phyloP scores from a whole-genome alignment of 2,888 invertebrate species.

The Hedychridium roseum region DNA sequence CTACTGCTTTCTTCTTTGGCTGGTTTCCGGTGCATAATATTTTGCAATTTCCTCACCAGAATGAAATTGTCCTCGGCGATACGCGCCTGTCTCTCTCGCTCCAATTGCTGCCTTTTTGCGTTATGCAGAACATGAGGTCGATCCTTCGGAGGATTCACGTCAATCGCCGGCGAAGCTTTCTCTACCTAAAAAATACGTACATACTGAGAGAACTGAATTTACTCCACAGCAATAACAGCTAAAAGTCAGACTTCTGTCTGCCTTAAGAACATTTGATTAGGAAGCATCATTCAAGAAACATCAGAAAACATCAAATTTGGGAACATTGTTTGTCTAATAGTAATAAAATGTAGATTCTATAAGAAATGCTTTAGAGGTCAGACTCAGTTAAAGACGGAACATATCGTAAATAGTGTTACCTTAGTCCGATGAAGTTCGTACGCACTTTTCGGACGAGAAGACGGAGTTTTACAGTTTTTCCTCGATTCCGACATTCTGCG shows the following conservation, averaged over 20 bases:
- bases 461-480: too few species aligned
- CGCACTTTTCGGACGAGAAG: too few species aligned
- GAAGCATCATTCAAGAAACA: background rate
- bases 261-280: background rate
- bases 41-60: constrained; percentile 49
- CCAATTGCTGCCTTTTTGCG: constrained; percentile 54
- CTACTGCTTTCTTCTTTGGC: constrained; percentile 32
- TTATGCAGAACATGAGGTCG: constrained; percentile 52
- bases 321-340: background rate
- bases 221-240: background rate
- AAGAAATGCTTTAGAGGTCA: background rate
- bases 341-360: background rate
- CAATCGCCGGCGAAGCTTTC: constrained; percentile 50
- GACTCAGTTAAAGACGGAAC: too few species aligned
- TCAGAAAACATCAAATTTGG: background rate
- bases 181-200: constrained; percentile 38
- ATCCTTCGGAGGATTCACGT: constrained; percentile 48
- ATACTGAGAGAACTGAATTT: background rate
- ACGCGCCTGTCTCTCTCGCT: constrained; percentile 52
- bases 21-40: constrained; percentile 54
- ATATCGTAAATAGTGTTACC: too few species aligned
- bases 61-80: constrained; percentile 57
- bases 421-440: too few species aligned
- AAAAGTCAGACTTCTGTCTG: background rate
- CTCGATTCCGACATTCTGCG: too few species aligned